phyloP scores from a whole-genome alignment of 2,888 invertebrate species.

The Tetranychus truncatus region DNA sequence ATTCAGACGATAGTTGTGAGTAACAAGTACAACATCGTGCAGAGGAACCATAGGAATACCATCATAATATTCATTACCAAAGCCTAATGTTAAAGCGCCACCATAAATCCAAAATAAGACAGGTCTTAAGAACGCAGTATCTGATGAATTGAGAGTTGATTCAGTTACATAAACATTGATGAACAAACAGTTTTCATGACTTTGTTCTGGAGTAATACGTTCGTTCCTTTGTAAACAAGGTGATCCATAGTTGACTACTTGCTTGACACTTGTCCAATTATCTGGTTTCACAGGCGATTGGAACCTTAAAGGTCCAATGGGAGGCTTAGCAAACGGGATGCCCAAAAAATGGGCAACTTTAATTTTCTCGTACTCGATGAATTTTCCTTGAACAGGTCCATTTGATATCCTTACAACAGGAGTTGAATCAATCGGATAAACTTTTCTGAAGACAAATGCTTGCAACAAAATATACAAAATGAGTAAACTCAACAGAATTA shows the following conservation, averaged over 20 bases:
- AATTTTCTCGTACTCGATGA: neutral
- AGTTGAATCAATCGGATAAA: neutral
- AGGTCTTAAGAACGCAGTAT: neutral
- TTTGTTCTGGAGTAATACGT: neutral
- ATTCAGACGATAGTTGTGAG: constrained; percentile 38
- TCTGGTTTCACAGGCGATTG: neutral
- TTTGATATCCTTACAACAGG: neutral
- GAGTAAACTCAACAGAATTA: too few species aligned
- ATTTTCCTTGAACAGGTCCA: neutral
- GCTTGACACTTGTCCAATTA: neutral
- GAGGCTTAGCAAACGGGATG: neutral
- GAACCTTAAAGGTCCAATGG: too few species aligned
- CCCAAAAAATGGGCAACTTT: neutral
- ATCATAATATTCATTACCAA: neutral
- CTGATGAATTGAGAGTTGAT: neutral
- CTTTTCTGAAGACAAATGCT: neutral
- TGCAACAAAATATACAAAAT: too few species aligned
- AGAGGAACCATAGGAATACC: constrained; percentile 27
- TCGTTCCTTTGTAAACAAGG: neutral
- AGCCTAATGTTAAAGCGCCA: neutral
- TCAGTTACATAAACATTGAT: neutral
- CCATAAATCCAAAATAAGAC: constrained; percentile 9
- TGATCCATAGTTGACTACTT: neutral
- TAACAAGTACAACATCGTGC: constrained; percentile 36
- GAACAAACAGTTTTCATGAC: neutral